Evolutionary conservation across 1,140 invertebrate species (phyloP).

Genomic region (Magallana gigas): DNA sequence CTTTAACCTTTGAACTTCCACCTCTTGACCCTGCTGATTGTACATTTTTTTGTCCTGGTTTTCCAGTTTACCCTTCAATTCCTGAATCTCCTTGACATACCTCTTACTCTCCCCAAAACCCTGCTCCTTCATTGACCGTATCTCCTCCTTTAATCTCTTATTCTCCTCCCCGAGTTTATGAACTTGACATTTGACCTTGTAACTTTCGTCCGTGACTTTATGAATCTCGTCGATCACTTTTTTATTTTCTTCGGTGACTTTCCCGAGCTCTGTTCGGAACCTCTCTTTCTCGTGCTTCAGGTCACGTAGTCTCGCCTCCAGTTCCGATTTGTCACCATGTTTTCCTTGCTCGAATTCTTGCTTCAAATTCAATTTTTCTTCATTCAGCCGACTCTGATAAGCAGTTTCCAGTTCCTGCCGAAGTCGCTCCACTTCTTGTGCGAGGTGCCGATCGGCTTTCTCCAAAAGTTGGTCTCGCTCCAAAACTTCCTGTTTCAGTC

Average conservation of each 20-base stretch:
- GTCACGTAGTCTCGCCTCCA: slow-evolving; percentile 49
- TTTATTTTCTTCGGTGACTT: slow-evolving; percentile 52
- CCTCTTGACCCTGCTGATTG: slow-evolving; percentile 23
- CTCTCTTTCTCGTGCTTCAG: slow-evolving; percentile 50
- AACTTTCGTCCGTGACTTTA: slow-evolving; percentile 48
- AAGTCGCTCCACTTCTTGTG: slow-evolving; percentile 63
- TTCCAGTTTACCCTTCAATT: slow-evolving; percentile 45
- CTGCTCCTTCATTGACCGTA: slow-evolving; percentile 41
- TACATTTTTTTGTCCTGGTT: slow-evolving; percentile 41
- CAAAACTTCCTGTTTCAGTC: slow-evolving; percentile 58
- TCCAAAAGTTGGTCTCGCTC: slow-evolving; percentile 64
- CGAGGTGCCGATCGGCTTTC: slow-evolving; percentile 67
- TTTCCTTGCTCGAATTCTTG: slow-evolving; percentile 42
- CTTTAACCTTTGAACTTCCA: slow-evolving; percentile 21
- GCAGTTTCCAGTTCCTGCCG: slow-evolving; percentile 57
- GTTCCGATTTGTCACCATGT: slow-evolving; percentile 8
- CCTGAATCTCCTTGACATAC: slow-evolving; percentile 51
- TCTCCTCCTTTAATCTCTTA: slow-evolving; percentile 44
- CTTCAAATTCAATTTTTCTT: slow-evolving; percentile 53
- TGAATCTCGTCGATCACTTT: slow-evolving; percentile 53
- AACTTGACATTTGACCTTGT: slow-evolving; percentile 42
- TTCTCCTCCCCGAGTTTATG: slow-evolving; percentile 45
- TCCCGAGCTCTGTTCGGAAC: slow-evolving; percentile 41
- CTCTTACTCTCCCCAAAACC: slow-evolving; percentile 41
- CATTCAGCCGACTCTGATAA: slow-evolving; percentile 55